Percentiles rank a stretch among this genome's conserved stretches.
phyloP scores from a whole-genome alignment of 2,888 invertebrate genomes.

The Aphrophora alni region DNA sequence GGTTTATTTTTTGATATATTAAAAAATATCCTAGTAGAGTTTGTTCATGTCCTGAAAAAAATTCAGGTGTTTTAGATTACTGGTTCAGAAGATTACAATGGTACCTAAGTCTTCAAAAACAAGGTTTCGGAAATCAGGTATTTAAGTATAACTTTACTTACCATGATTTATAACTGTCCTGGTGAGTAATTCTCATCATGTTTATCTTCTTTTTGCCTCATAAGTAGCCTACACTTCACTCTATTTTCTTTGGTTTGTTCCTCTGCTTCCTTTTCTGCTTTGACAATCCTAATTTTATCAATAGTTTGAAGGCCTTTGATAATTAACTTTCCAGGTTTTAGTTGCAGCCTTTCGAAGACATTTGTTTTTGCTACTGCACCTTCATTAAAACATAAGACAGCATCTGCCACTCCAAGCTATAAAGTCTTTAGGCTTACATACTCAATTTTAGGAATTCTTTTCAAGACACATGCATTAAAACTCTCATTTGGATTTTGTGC shows the following conservation, averaged over 20 bases:
- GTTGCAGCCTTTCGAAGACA: not conserved
- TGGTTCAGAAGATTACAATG: not conserved
- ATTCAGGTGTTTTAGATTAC: not conserved
- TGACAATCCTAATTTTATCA: not conserved
- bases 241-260: not conserved
- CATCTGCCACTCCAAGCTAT: not conserved
- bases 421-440: not conserved
- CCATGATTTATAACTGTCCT: not conserved
- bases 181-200: not conserved
- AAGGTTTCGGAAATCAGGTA: not conserved
- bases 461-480: too few species aligned
- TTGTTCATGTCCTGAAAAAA: not conserved
- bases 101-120: not conserved
- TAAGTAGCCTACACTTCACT: not conserved
- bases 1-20: not conserved
- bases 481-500: too few species aligned
- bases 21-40: not conserved
- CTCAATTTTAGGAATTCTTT: not conserved
- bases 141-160: not conserved
- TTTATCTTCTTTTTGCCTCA: not conserved
- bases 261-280: not conserved
- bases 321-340: not conserved
- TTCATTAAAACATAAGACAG: not conserved
- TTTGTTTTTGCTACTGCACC: not conserved
- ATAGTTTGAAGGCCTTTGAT: not conserved